A percentile compares a stretch with the other conserved stretches of the same genome.
phyloP scores from a whole-genome alignment of 1,140 invertebrate species.

The Aphis gossypii region DNA sequence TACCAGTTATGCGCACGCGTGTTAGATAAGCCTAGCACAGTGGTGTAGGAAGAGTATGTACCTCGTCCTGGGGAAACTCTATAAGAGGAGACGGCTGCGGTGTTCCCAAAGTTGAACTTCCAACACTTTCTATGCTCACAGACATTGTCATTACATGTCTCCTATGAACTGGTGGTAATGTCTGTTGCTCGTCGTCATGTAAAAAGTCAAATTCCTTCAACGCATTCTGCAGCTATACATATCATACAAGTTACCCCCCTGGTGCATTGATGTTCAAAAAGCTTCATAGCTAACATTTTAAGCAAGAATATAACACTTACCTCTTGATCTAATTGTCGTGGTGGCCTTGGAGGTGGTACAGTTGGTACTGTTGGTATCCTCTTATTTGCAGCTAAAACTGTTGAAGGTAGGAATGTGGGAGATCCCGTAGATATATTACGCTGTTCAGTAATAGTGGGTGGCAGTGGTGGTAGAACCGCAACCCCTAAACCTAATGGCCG shows the following conservation, averaged over 20 bases:
- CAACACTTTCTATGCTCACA: conserved; percentile 65
- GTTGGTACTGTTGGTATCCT: conserved; percentile 64
- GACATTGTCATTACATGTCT: conserved; percentile 55
- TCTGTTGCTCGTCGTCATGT: conserved; percentile 76
- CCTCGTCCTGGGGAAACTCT: conserved; percentile 82
- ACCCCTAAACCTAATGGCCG: conserved; percentile 73
- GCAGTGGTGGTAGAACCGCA: conserved; percentile 67
- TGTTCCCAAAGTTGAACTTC: conserved; percentile 66
- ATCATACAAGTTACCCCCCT: conserved; percentile 63
- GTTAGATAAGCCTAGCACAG: conserved; percentile 52
- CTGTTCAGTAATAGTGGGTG: conserved; percentile 64
- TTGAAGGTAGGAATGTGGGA: conserved; percentile 65
- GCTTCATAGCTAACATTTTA: conserved; percentile 36
- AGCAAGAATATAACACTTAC: conserved; percentile 62
- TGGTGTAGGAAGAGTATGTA: conserved; percentile 62
- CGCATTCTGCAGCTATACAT: conserved; percentile 77
- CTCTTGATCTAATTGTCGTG: conserved; percentile 66
- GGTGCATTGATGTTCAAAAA: conserved; percentile 64
- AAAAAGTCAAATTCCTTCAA: conserved; percentile 88
- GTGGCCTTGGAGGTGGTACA: conserved; percentile 64
- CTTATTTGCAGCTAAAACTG: conserved; percentile 64
- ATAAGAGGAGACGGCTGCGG: conserved; percentile 70
- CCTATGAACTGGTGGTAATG: conserved; percentile 62
- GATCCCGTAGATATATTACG: conserved; percentile 63
- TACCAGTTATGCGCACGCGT: conserved; percentile 23